Evolutionary conservation across 2,113 vertebrate species (phyloP).

Genomic region (Odontesthes bonariensis): DNA sequence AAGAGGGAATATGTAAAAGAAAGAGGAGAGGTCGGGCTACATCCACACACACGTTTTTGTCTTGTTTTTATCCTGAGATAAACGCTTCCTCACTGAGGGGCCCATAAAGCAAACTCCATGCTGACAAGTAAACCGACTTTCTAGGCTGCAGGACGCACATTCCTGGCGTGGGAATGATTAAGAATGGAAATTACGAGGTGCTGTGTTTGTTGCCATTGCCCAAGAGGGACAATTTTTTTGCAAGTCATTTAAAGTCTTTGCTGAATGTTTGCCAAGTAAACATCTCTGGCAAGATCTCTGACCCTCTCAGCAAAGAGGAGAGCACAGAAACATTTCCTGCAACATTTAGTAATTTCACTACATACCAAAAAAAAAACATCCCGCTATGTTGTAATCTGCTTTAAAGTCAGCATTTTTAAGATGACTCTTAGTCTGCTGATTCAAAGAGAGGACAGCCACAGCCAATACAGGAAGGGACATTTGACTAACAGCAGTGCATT

Average conservation of each 20-base stretch:
- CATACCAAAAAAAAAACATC: not conserved
- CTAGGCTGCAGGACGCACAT: slow-evolving; percentile 52
- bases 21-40: not conserved
- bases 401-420: not conserved
- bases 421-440: slow-evolving; percentile 5
- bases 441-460: slow-evolving; percentile 1
- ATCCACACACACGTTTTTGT: slow-evolving; percentile 4
- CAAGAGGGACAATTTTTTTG: slow-evolving; percentile 35
- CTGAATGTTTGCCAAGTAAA: not conserved
- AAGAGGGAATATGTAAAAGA: slow-evolving; percentile 9
- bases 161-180: slow-evolving; percentile 66
- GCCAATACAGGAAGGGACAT: slow-evolving; percentile 34
- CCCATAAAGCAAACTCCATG: slow-evolving; percentile 19
- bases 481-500: slow-evolving; percentile 17
- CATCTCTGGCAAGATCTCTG: not conserved
- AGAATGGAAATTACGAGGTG: slow-evolving; percentile 59
- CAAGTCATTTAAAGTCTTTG: slow-evolving; percentile 5
- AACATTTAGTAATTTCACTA: not conserved
- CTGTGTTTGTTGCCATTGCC: slow-evolving; percentile 43
- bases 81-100: slow-evolving; percentile 17
- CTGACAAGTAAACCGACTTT: slow-evolving; percentile 29
- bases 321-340: not conserved
- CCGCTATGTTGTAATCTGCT: not conserved
- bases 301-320: slow-evolving; percentile 7
- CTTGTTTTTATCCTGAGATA: slow-evolving; percentile 4